A percentile compares a stretch with the other conserved stretches of the same genome.
Evolutionary conservation across 2,888 invertebrate species (phyloP).

Genomic region (Agonopterix subpropinquella): DNA sequence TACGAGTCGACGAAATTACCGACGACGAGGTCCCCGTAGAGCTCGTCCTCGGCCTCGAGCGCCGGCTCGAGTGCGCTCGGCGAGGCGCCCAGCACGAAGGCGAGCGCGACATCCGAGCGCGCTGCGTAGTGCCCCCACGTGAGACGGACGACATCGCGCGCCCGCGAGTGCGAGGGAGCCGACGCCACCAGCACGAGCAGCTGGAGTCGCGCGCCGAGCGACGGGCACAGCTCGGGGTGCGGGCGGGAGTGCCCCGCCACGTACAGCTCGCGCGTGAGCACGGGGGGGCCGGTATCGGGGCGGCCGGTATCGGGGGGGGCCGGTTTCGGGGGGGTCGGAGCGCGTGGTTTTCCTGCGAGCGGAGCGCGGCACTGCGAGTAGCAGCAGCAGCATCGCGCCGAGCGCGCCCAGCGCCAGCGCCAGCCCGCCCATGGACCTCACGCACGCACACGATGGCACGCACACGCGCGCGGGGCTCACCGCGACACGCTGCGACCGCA

Average conservation of each 20-base stretch:
- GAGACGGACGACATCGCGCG: background rate
- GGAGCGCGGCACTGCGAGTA: slow-evolving; percentile 47
- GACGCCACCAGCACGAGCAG: background rate
- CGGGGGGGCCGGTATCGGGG: slow-evolving; percentile 12
- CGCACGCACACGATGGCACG: background rate
- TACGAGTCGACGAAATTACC: slow-evolving; percentile 81
- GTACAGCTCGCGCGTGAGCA: background rate
- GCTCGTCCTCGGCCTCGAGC: background rate
- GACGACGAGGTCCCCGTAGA: background rate
- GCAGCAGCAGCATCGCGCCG: slow-evolving; percentile 53
- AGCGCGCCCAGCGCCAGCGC: slow-evolving; percentile 34
- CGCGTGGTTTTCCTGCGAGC: slow-evolving; percentile 25
- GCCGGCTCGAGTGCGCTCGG: background rate
- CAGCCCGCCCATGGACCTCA: background rate
- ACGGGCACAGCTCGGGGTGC: slow-evolving; percentile 1
- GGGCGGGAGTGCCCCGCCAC: background rate
- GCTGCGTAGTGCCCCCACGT: background rate
- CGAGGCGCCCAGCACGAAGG: background rate
- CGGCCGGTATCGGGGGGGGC: background rate
- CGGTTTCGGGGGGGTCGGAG: slow-evolving; percentile 13
- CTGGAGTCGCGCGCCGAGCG: background rate
- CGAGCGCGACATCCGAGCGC: background rate
- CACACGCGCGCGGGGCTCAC: background rate
- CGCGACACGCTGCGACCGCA: background rate
- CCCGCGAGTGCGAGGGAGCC: background rate